Conservation (phyloP, 2,888 invertebrate genomes). For the Gortyna flavago region DNA sequence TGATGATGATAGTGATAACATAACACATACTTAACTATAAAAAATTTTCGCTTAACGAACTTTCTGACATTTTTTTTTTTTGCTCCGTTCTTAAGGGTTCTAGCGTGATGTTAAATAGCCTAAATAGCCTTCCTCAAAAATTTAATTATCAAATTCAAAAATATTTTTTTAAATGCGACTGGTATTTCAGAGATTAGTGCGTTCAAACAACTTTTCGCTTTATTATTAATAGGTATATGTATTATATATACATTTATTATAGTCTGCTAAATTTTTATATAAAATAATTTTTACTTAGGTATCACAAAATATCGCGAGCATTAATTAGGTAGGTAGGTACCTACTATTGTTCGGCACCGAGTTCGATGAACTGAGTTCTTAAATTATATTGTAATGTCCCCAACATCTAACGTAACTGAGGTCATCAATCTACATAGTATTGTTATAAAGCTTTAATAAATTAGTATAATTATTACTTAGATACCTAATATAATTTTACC, state of each 20-base stretch:
- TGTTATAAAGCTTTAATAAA: slow-evolving; percentile 67
- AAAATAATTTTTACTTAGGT: slow-evolving; percentile 1
- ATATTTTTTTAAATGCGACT: neutral
- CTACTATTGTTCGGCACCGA: slow-evolving; percentile 35
- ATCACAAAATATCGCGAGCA: slow-evolving; percentile 2
- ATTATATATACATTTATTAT: neutral
- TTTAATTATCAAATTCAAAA: neutral
- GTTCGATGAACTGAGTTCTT: slow-evolving; percentile 49
- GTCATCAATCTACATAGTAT: slow-evolving; percentile 53
- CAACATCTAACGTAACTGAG: slow-evolving; percentile 28
- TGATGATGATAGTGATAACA: neutral
- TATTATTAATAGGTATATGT: neutral
- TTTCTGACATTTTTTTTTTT: neutral
- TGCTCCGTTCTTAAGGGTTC: neutral
- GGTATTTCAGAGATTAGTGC: neutral
- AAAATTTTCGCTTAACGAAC: neutral
- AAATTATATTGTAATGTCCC: slow-evolving; percentile 37
- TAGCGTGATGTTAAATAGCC: no score
- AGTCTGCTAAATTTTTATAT: slow-evolving; percentile 8
- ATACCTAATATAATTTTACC: slow-evolving; percentile 57
- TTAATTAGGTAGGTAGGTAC: neutral
- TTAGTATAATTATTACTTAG: slow-evolving; percentile 58
- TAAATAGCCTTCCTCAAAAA: neutral
- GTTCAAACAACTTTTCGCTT: neutral
- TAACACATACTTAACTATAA: neutral